These are phyloP conservation scores for Coremacera marginata DNA, from an alignment of 2,888 invertebrate genomes.

Conservation along the genomic window DNA sequence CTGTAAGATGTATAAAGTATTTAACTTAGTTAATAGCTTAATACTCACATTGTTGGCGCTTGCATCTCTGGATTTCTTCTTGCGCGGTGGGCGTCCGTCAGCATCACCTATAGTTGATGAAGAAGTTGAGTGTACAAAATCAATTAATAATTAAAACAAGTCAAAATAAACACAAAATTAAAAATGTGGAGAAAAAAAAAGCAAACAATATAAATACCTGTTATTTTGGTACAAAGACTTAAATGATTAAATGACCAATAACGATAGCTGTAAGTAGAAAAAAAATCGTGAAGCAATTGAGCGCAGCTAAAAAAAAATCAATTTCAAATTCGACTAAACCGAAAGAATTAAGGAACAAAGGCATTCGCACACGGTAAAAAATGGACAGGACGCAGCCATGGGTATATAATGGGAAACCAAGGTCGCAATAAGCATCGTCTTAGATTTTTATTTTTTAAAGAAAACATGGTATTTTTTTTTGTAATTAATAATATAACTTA, in stretches of 20 bases:
- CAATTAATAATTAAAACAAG: background rate
- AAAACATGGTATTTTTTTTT: slow-evolving; percentile 36
- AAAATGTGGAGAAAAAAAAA: slow-evolving; percentile 25
- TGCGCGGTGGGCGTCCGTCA: slow-evolving; percentile 65
- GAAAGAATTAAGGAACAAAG: slow-evolving; percentile 35
- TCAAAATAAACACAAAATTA: background rate
- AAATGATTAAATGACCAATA: slow-evolving; percentile 38
- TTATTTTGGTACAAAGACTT: slow-evolving; percentile 26
- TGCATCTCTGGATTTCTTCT: slow-evolving; percentile 67
- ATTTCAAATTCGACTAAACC: slow-evolving; percentile 26
- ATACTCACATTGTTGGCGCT: slow-evolving; percentile 63
- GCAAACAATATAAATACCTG: slow-evolving; percentile 45
- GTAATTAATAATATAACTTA: slow-evolving; percentile 48
- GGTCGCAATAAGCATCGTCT: background rate
- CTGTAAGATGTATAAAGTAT: background rate
- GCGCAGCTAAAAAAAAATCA: slow-evolving; percentile 34
- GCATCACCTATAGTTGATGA: slow-evolving; percentile 59
- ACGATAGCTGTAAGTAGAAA: slow-evolving; percentile 36
- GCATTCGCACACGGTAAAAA: background rate
- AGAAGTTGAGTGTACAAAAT: background rate
- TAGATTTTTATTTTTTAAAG: slow-evolving; percentile 12
- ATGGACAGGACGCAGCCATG: background rate
- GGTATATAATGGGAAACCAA: background rate
- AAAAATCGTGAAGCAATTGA: slow-evolving; percentile 57
- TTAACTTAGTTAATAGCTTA: slow-evolving; percentile 31